These are phyloP conservation scores for Dysidea cf. avara DNA, from an alignment of 37 sponge, comb jelly and placozoan species.

Conservation along the genomic window DNA sequence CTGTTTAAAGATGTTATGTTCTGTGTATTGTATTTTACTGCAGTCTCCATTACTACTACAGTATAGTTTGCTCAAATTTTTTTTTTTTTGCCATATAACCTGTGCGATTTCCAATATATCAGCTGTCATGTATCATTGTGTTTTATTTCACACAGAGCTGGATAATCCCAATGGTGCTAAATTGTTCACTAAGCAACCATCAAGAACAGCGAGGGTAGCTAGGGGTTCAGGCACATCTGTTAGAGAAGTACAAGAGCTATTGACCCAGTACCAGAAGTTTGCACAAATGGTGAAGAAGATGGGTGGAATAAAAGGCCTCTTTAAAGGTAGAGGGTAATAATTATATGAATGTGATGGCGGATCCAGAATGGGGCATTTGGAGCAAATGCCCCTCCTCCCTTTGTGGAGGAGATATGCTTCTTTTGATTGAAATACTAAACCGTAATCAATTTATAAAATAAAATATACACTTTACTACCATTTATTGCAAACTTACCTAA, in stretches of 20 bases:
- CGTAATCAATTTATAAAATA: not conserved
- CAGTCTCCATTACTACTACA: too few species aligned
- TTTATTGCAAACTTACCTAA: not conserved
- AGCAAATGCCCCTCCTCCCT: too few species aligned
- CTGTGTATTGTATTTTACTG: not conserved
- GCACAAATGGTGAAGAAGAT: constrained; percentile 96
- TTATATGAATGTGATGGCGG: too few species aligned
- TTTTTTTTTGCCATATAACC: too few species aligned
- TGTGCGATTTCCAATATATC: too few species aligned
- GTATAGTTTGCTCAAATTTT: too few species aligned
- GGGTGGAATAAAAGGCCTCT: constrained; percentile 98
- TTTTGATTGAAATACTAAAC: too few species aligned
- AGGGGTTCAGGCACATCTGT: constrained; percentile 89
- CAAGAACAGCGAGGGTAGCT: constrained; percentile 73
- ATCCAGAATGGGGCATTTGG: too few species aligned
- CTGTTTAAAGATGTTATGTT: too few species aligned
- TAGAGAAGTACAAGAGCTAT: constrained; percentile 83
- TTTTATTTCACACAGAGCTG: constrained; percentile 69
- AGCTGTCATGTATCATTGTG: too few species aligned
- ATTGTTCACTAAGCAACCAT: constrained; percentile 77
- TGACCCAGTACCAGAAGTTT: constrained; percentile 90
- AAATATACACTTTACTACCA: too few species aligned
- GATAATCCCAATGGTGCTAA: constrained; percentile 87
- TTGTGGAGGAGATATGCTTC: too few species aligned
- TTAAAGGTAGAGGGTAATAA: constrained; percentile 87